Percentiles rank a stretch among this genome's conserved stretches.
Conservation (phyloP, 2,888 invertebrate species). For the Lagria hirta region DNA sequence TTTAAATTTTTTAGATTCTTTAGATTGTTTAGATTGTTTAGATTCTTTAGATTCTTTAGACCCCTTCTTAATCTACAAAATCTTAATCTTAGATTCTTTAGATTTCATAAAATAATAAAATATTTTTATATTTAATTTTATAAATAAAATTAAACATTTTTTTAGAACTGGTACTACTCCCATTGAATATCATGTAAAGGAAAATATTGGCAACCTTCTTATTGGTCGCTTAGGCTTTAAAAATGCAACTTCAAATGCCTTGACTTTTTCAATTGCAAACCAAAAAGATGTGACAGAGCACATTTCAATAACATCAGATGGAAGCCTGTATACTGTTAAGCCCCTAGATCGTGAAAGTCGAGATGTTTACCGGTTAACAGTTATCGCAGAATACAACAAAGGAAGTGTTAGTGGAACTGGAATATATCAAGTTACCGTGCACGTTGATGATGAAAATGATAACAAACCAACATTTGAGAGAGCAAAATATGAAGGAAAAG, state of each 20-base stretch:
- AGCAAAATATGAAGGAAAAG: conserved; percentile 70
- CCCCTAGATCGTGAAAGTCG: conserved; percentile 76
- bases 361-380: conserved; percentile 72
- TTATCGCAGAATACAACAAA: conserved; percentile 76
- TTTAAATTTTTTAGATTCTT: too few relatives aligned
- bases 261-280: conserved; percentile 78
- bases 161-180: conserved; percentile 67
- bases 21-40: too few relatives aligned
- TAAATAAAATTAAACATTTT: too few relatives aligned
- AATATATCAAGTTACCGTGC: conserved; percentile 76
- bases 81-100: too few relatives aligned
- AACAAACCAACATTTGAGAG: conserved; percentile 80
- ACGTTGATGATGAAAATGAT: conserved; percentile 85
- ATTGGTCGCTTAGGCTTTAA: conserved; percentile 72
- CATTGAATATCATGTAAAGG: conserved; percentile 73
- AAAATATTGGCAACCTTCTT: conserved; percentile 72
- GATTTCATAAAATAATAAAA: too few relatives aligned
- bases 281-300: conserved; percentile 79
- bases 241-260: conserved; percentile 45
- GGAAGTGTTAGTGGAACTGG: conserved; percentile 68
- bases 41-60: too few relatives aligned
- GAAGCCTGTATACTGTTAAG: conserved; percentile 74
- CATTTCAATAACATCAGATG: conserved; percentile 76
- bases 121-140: not conserved
- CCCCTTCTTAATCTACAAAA: too few relatives aligned